A percentile compares a stretch with the other conserved stretches of the same genome.
These are phyloP conservation scores for Ceratina japonica DNA, from an alignment of 1,140 invertebrate species.

Conservation along the genomic window DNA sequence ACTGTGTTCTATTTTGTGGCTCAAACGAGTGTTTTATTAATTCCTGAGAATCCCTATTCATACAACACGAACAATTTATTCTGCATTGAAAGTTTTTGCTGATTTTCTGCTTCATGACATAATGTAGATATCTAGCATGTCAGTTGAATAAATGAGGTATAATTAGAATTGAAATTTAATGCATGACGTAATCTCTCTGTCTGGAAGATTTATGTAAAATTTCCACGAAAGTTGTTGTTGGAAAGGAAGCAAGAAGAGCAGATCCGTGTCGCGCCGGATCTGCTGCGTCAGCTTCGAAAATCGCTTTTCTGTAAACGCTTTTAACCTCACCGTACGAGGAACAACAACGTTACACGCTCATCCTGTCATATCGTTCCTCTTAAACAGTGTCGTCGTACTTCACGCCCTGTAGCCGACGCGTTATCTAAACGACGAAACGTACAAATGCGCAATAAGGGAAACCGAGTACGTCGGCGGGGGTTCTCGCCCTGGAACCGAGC, in stretches of 20 bases:
- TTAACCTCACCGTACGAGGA: background rate
- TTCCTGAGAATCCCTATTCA: too few species aligned
- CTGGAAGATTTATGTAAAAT: background rate
- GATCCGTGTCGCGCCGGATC: background rate
- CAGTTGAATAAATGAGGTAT: too few species aligned
- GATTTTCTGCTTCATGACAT: too few species aligned
- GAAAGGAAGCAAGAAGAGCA: background rate
- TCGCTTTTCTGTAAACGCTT: conserved; percentile 23
- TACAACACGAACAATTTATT: too few species aligned
- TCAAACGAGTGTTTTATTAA: too few species aligned
- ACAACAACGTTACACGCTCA: background rate
- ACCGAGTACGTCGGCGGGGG: background rate
- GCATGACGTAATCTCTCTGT: too few species aligned
- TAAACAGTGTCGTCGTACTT: background rate
- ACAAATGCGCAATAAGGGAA: conserved; percentile 9
- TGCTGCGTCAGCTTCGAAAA: conserved; percentile 20
- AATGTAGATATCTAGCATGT: too few species aligned
- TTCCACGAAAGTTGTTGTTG: background rate
- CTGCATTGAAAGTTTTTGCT: background rate
- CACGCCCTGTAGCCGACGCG: background rate
- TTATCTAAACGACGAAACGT: conserved; percentile 25
- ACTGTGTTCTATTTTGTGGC: too few species aligned
- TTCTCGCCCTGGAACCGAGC: background rate
- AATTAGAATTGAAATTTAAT: too few species aligned
- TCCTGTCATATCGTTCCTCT: background rate